phyloP scores from a whole-genome alignment of 2,113 vertebrate species.

The Aphyosemion australe region DNA sequence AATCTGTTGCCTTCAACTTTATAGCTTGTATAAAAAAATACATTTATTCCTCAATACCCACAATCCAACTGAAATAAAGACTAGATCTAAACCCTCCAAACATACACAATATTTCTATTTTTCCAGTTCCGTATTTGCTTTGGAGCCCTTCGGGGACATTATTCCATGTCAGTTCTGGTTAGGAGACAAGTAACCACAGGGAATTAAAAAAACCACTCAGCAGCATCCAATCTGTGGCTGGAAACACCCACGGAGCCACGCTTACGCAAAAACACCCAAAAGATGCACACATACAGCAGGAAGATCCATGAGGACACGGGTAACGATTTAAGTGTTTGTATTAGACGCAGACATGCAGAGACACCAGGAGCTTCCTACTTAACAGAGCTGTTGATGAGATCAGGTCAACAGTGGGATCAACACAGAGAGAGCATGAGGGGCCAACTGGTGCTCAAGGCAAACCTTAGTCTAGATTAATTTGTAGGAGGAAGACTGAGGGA shows the following conservation, averaged over 20 bases:
- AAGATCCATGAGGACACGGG: not conserved
- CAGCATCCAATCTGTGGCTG: constrained; percentile 37
- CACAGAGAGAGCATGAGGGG: constrained; percentile 3
- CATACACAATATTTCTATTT: constrained; percentile 1
- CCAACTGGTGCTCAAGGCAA: constrained; percentile 32
- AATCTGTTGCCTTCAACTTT: too few relatives aligned
- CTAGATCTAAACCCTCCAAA: constrained; percentile 1
- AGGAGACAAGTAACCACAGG: constrained; percentile 39
- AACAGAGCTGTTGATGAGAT: constrained; percentile 13
- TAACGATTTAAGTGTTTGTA: not conserved
- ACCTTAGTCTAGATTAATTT: constrained; percentile 26
- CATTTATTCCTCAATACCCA: not conserved
- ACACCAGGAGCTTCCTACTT: constrained; percentile 2
- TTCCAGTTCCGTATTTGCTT: constrained; percentile 22
- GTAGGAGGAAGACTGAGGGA: constrained; percentile 26
- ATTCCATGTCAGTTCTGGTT: constrained; percentile 43
- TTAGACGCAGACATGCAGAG: constrained; percentile 3
- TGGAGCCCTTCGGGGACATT: constrained; percentile 44
- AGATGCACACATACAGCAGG: constrained; percentile 7
- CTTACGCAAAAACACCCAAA: constrained; percentile 2
- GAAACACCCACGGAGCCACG: constrained; percentile 40
- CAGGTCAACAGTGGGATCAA: constrained; percentile 17
- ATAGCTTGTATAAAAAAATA: not conserved
- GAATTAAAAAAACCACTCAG: constrained; percentile 51
- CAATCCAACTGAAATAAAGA: not conserved